A percentile compares a stretch with the other conserved stretches of the same genome.
phyloP scores from a whole-genome alignment of 2,797 vertebrate species.

The Cichlasoma orientale region DNA sequence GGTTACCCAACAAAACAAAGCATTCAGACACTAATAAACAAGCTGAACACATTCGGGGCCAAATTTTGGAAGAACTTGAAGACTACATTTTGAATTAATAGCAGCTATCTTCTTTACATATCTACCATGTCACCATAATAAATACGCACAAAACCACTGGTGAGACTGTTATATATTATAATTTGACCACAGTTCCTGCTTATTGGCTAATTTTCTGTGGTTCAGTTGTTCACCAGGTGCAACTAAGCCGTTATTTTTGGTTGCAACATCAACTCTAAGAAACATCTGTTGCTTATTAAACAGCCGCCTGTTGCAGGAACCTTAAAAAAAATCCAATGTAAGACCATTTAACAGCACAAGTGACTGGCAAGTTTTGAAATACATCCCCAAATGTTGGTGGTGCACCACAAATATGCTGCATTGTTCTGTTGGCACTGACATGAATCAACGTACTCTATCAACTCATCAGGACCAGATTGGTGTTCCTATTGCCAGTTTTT shows the following conservation, averaged over 20 bases:
- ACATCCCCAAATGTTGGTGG: neutral
- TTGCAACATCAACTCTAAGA: neutral
- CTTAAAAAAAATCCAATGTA: neutral
- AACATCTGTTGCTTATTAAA: constrained; percentile 28
- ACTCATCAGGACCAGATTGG: constrained; percentile 9
- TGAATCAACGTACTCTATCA: neutral
- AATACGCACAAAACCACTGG: neutral
- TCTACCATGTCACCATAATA: neutral
- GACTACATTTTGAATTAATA: neutral
- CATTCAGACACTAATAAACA: accelerated
- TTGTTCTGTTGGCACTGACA: neutral
- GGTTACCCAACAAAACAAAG: neutral
- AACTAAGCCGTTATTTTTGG: neutral
- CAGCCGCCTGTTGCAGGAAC: neutral
- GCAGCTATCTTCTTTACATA: neutral
- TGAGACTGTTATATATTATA: neutral
- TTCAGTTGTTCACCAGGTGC: neutral
- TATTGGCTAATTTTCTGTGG: neutral
- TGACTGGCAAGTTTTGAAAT: neutral
- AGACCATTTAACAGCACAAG: neutral
- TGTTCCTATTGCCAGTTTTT: constrained; percentile 1
- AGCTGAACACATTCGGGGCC: neutral
- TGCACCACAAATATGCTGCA: neutral
- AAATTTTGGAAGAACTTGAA: neutral
- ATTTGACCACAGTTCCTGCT: neutral